Conservation (phyloP, 2,797 vertebrate genomes). For the Pelochelys cantorii region DNA sequence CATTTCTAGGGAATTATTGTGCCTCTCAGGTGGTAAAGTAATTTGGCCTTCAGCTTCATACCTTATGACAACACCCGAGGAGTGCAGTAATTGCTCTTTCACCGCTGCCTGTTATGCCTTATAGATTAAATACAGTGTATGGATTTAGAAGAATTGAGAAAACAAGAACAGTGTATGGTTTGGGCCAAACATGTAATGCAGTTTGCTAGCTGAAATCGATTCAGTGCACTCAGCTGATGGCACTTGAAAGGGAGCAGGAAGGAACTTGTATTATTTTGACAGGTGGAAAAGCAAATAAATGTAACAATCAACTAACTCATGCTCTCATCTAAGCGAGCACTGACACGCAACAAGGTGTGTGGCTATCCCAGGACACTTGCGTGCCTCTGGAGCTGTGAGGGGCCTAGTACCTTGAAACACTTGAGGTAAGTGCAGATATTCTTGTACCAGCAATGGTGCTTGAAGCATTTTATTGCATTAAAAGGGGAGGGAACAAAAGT, state of each 20-base stretch:
- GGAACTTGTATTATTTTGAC: background rate
- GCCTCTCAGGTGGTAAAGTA: background rate
- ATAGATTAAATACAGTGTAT: conserved; percentile 40
- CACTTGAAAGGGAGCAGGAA: conserved; percentile 1
- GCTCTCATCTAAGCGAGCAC: background rate
- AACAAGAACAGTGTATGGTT: conserved; percentile 25
- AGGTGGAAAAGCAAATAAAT: background rate
- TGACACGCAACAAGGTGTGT: background rate
- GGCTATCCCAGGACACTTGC: background rate
- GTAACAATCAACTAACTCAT: background rate
- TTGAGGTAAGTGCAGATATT: background rate
- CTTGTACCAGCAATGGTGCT: background rate
- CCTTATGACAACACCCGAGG: background rate
- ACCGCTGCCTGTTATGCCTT: background rate
- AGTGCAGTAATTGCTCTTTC: conserved; percentile 20
- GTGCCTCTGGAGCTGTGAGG: background rate
- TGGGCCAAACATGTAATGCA: background rate
- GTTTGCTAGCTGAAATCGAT: conserved; percentile 30
- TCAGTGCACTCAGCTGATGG: background rate
- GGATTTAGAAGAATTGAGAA: conserved; percentile 45
- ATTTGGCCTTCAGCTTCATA: conserved; percentile 17
- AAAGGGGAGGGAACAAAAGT: background rate
- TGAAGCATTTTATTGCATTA: conserved; percentile 11
- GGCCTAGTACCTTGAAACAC: accelerated
- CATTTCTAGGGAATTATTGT: conserved; percentile 25